phyloP scores from a whole-genome alignment of 2,113 vertebrate genomes.

The Corydoras sp. region DNA sequence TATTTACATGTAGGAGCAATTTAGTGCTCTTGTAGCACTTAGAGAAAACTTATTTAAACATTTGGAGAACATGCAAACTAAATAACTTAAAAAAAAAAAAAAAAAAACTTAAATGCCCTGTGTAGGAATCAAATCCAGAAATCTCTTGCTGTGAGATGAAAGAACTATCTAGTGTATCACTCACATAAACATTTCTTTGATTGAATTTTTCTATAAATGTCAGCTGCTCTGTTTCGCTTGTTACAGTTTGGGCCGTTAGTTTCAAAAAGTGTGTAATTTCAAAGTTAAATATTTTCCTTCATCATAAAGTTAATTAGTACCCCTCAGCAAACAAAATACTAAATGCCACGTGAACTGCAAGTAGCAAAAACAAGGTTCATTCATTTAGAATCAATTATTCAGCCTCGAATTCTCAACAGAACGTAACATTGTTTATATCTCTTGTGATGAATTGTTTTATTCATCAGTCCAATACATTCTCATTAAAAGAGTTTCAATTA shows the following conservation, averaged over 20 bases:
- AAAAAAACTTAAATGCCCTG: too few species aligned
- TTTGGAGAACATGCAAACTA: too few species aligned
- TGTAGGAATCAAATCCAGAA: not conserved
- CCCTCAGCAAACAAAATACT: too few species aligned
- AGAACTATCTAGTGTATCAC: not conserved
- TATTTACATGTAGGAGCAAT: too few species aligned
- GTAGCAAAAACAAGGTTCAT: conserved; percentile 6
- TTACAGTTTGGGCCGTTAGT: too few species aligned
- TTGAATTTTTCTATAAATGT: not conserved
- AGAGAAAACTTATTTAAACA: too few species aligned
- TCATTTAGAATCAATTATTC: conserved; percentile 9
- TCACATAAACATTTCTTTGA: not conserved
- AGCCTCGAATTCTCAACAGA: conserved; percentile 13
- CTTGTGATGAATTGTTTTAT: conserved; percentile 28
- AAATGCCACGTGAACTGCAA: not conserved
- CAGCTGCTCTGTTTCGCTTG: too few species aligned
- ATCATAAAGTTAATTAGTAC: not conserved
- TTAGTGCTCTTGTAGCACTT: too few species aligned
- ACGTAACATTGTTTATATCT: conserved; percentile 23
- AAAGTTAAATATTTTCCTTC: conserved; percentile 20
- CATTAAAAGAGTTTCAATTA: conserved; percentile 34
- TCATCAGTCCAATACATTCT: conserved; percentile 30
- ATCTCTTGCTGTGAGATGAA: too few species aligned
- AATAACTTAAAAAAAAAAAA: too few species aligned
- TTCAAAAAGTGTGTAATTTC: conserved; percentile 14